These are phyloP conservation scores for Argyrosomus regius DNA, from an alignment of 2,797 vertebrate species.

Conservation along the genomic window DNA sequence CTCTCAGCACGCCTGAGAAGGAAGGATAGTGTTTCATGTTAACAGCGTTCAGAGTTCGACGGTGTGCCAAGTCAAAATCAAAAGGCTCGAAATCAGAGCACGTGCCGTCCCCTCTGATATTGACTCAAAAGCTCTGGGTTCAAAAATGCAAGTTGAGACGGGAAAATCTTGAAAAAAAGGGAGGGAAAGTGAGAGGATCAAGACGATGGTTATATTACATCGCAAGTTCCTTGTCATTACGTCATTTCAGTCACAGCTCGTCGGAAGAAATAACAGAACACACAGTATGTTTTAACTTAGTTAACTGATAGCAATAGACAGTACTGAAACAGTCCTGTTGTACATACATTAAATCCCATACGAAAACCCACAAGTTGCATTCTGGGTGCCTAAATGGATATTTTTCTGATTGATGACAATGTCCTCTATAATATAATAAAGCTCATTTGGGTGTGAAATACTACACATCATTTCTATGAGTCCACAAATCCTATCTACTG, in stretches of 20 bases:
- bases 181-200: background rate
- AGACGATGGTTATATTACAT: background rate
- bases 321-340: conserved; percentile 13
- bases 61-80: conserved; percentile 60
- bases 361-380: conserved; percentile 40
- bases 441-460: conserved; percentile 71
- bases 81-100: conserved; percentile 52
- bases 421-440: conserved; percentile 59
- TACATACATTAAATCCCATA: conserved; percentile 19
- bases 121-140: conserved; percentile 19
- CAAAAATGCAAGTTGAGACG: conserved; percentile 38
- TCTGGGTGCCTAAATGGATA: conserved; percentile 27
- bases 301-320: background rate
- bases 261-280: background rate
- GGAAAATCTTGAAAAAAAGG: background rate
- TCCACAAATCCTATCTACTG: conserved; percentile 56
- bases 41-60: conserved; percentile 58
- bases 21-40: conserved; percentile 58
- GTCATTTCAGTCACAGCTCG: background rate
- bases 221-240: background rate
- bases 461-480: conserved; percentile 46
- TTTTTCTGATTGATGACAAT: conserved; percentile 65
- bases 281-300: background rate
- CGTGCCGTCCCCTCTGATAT: conserved; percentile 43
- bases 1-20: conserved; percentile 50